Conservation (phyloP, 2,797 vertebrate species). For the Poeciliopsis gracilis region DNA sequence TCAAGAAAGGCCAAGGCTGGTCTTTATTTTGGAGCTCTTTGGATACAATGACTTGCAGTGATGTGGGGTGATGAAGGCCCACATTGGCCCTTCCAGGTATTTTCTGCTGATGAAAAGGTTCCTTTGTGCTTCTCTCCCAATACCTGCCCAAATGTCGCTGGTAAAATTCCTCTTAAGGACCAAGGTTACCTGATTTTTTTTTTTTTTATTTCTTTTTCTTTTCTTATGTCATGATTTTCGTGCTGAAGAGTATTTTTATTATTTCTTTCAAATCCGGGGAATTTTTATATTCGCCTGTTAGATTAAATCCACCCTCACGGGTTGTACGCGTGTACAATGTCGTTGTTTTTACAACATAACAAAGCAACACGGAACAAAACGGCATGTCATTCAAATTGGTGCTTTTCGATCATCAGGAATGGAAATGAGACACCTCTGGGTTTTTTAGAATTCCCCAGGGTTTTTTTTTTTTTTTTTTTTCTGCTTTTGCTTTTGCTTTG, state of each 20-base stretch:
- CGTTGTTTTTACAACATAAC: background rate
- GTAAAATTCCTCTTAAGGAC: slow-evolving; percentile 18
- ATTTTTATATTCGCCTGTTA: background rate
- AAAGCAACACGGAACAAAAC: too few species aligned
- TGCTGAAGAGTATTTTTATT: slow-evolving; percentile 21
- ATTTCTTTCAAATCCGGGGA: slow-evolving; percentile 2
- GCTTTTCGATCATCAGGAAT: background rate
- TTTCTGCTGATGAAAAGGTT: slow-evolving; percentile 50
- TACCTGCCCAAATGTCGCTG: slow-evolving; percentile 29
- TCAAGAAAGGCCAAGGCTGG: slow-evolving; percentile 62
- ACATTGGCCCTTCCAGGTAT: slow-evolving; percentile 29
- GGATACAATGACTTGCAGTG: slow-evolving; percentile 58
- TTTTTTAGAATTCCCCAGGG: slow-evolving; percentile 2
- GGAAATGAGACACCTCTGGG: background rate
- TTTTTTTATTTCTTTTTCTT: background rate
- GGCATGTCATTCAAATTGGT: background rate
- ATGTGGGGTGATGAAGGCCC: slow-evolving; percentile 33
- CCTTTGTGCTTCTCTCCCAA: slow-evolving; percentile 51
- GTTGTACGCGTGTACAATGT: background rate
- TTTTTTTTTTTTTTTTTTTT: background rate
- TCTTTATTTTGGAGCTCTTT: slow-evolving; percentile 44
- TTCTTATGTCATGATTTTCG: background rate
- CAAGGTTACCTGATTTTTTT: slow-evolving; percentile 11
- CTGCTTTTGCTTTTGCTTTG: background rate
- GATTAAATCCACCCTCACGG: background rate